Base-by-base conservation (phyloP, 2,797 vertebrate genomes). In the Eupleurogrammus muticus region DNA sequence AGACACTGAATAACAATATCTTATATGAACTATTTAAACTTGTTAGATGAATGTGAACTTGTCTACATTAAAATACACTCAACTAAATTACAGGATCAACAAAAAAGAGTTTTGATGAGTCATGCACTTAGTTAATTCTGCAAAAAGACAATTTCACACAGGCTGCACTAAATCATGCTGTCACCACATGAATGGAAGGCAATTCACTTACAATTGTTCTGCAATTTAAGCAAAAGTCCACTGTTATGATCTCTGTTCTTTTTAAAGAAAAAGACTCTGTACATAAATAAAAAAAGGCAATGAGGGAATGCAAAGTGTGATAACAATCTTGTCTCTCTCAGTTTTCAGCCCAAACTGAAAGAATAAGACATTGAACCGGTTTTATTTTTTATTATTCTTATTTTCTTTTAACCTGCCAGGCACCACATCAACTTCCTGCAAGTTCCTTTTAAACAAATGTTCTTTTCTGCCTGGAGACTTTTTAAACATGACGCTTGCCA, bases 121-220 rank as follows among this genome's bases (percentile, higher is more conserved):
- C 23, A 47, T 55, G 4, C 42, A 32, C 44, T 70, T 70, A 72
- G 54, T 76, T 70, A 64, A 66, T 50, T 57, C 48, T 56, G 44
- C 21, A 65, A 77, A 72, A 75, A 73, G 46, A 66, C 77, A 79
- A 78, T 82, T 83, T 82, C 77, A 86, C 68, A 80, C 77, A 63
- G 56, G 44, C 53, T 83, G 75, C 79, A 73, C 66, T 81, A 80
- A 83, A 77, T 78, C 34, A 50, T 66, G 28, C 47, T 67, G 48
- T 76, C 56, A 62, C 36, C 54, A 63, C 59, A 72, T 80, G 66
- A 71, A 54, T 62, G 54, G 66, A 75, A 46, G 49, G 32, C 57
- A 79, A 54, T 70, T 54, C 60, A 57, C 48, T 57, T 50, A n/a
- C 10, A 73, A 49, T 58, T 73, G 55, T 75, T 77, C 56, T 77